A percentile compares a stretch with the other conserved stretches of the same genome.
These are phyloP conservation scores for Polyergus mexicanus DNA, from an alignment of 1,140 invertebrate species.

Conservation along the genomic window DNA sequence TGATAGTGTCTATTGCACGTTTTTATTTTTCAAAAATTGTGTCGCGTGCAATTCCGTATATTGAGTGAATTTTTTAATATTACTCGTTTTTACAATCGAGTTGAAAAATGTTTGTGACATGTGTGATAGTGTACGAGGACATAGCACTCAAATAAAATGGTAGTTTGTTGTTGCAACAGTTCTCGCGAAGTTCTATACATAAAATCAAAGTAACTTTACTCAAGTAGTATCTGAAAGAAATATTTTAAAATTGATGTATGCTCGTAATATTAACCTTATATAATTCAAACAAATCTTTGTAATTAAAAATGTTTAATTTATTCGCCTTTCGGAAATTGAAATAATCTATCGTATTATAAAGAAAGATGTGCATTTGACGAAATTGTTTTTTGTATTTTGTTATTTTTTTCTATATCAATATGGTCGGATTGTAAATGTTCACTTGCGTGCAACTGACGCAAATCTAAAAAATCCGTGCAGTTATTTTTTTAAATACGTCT, in stretches of 20 bases:
- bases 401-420: conserved; percentile 15
- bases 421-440: neutral
- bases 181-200: neutral
- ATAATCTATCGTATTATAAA: no score
- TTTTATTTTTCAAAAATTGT: conserved; percentile 35
- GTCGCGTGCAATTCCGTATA: conserved; percentile 44
- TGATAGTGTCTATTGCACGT: conserved; percentile 35
- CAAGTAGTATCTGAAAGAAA: neutral
- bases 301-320: neutral
- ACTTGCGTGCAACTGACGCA: neutral
- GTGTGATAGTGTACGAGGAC: conserved; percentile 33
- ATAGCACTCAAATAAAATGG: conserved; percentile 31
- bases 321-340: neutral
- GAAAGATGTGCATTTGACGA: neutral
- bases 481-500: neutral
- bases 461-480: neutral
- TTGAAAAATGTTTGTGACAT: conserved; percentile 53
- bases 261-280: neutral
- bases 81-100: conserved; percentile 38
- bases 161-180: conserved; percentile 2
- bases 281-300: conserved; percentile 9
- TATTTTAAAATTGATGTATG: neutral
- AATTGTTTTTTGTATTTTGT: neutral
- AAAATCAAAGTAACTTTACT: conserved; percentile 26
- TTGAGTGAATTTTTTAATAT: conserved; percentile 35